Base-by-base conservation (phyloP, 1,140 invertebrate genomes). In the Eumaeus atala region DNA sequence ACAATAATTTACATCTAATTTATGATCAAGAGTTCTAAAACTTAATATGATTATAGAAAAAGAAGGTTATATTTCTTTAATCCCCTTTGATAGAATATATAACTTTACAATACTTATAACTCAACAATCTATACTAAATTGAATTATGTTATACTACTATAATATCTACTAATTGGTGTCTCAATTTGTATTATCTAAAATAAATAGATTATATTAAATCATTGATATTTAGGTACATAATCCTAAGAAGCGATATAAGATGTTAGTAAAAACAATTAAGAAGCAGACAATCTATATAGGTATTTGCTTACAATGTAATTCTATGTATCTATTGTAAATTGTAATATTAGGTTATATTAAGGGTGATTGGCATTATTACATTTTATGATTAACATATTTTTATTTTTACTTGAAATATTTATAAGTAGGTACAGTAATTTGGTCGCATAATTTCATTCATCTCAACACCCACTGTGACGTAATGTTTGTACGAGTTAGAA, bases 81-180 rank as follows among this genome's bases (percentile, higher is more conserved):
- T 28, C 21, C n/a, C n/a, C n/a, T 3, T 28, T 28, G 21, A 28
- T 28, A 28, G 6, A 28, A 28, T 28, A 28, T 28, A 28, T 6
- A 18, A 44, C 12, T 44, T 14, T 44, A 16, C 9, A 44, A 44
- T 28, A 44, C 40, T 44, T 44, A 16, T 14, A 12, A 18, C 14
- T 16, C 9, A 44, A 44, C 40, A 44, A 16, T 17, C 16, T 44
- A 44, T 16, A 2, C 7, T 44, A 18, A 17, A 44, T 44, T 44
- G 21, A 44, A 14, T 44, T 44, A n/a, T 40, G 16, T 44, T 16
- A 44, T 9, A 3, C 40, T 44, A 44, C 2, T 48, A 36, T 58
- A 33, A 35, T 50, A 62, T 61, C 72, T 78, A 61, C 76, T 84
- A 81, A 63, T 84, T 82, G 81, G 81, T 84, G 81, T 84, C 81